phyloP scores from a whole-genome alignment of 2,113 vertebrate genomes.

The Bufo gargarizans region DNA sequence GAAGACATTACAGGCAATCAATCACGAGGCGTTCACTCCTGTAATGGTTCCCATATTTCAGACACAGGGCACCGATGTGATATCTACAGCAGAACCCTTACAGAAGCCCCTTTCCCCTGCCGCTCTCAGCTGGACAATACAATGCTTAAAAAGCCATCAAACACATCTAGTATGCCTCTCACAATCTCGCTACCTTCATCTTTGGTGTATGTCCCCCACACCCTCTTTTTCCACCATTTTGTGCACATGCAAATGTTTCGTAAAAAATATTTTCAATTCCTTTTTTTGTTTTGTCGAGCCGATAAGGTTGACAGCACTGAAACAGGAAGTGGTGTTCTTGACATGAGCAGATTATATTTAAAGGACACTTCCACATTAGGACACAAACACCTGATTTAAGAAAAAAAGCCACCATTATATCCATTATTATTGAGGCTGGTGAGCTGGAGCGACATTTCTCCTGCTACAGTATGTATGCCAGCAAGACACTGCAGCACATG shows the following conservation, averaged over 20 bases:
- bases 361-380: neutral
- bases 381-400: neutral
- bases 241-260: slow-evolving; percentile 46
- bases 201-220: neutral
- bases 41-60: neutral
- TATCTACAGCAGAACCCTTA: neutral
- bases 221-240: slow-evolving; percentile 4
- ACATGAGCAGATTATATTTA: neutral
- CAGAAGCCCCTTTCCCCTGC: neutral
- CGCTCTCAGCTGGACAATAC: neutral
- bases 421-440: no score
- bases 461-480: no score
- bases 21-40: neutral
- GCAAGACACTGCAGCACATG: no score
- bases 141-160: neutral
- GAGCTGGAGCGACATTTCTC: no score
- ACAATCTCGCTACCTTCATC: neutral
- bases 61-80: neutral
- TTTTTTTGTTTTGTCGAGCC: slow-evolving; percentile 38
- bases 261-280: slow-evolving; percentile 54
- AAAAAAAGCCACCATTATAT: neutral
- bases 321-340: slow-evolving; percentile 53
- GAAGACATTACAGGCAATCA: neutral
- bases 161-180: neutral
- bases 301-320: slow-evolving; percentile 54